These are phyloP conservation scores for Archegozetes longisetosus DNA, from an alignment of 1,140 invertebrate species.

Conservation along the genomic window DNA sequence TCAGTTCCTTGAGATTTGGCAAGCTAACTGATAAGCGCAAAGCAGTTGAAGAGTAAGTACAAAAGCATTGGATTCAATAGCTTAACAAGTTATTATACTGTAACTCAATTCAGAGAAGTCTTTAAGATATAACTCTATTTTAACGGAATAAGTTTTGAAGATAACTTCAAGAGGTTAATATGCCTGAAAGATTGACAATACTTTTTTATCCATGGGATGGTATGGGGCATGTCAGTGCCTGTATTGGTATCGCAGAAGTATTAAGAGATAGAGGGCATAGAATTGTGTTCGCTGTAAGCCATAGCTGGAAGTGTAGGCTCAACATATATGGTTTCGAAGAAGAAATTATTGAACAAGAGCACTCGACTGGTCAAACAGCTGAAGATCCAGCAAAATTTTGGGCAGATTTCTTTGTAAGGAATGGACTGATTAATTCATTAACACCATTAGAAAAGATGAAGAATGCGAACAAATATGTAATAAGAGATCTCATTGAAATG, in stretches of 20 bases:
- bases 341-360: slow-evolving; percentile 6
- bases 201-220: slow-evolving; percentile 1
- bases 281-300: slow-evolving; percentile 3
- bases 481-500: background rate
- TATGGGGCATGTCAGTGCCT: slow-evolving; percentile 5
- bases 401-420: background rate
- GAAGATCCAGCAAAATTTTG: background rate
- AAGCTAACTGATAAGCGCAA: no score
- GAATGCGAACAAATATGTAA: background rate
- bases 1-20: no score
- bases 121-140: no score
- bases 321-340: background rate
- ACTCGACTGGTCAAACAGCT: no score
- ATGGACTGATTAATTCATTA: background rate
- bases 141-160: no score
- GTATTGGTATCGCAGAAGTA: slow-evolving; percentile 4
- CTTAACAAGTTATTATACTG: no score
- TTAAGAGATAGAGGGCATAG: slow-evolving; percentile 1
- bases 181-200: background rate
- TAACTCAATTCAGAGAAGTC: no score
- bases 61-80: no score
- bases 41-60: no score
- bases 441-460: background rate
- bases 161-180: background rate
- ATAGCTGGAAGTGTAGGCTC: background rate